Evolutionary conservation across 2,888 invertebrate species (phyloP), one percentile per base, ranked within the genome.

Genomic region (Eudemis profundana): DNA sequence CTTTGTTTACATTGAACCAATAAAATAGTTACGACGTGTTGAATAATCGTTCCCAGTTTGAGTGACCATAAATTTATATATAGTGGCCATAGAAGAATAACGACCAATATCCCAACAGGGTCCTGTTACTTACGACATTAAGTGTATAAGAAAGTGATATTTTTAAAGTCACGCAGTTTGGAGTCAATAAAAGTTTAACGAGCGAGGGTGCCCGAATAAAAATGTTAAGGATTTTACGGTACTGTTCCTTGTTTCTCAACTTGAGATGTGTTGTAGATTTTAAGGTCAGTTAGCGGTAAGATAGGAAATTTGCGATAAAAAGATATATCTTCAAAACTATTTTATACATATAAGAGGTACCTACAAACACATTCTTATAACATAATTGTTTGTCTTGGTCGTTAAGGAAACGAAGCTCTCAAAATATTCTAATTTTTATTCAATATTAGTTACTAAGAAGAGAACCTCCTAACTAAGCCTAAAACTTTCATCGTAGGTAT

Each of bases 1-100:
- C 78, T 86, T 90, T 90, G 88, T 89, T 89, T 89, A 89, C 86
- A 88, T 86, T 86, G 79, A 72, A 75, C 84, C 83, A 89, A 90
- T 91, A 91, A 92, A 91, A 89, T 87, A 83, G 88, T 90, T 87
- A 92, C 90, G 90, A 92, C 83, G 90, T 92, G 91, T 90, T 89
- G 89, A 90, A 89, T 91, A 89, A 91, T 90, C 89, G 88, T 85
- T 87, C 79, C 85, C 86, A 81, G 85, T 87, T 85, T 86, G 90
- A 90, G 89, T 90, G 90, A 90, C 89, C 89, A 84, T 91, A 91
- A 90, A 92, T 90, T 90, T 90, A 89, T 90, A 83, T 89, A 56
- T 17, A 23, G 54, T 10, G 17, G 2, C 2, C 17, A n/a, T n/a
- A 17, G 23, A 12, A 2, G 27, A 8, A 42, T 3, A 56, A 56